Percentiles rank a stretch among this genome's conserved stretches.
Evolutionary conservation across 2,797 vertebrate species (phyloP).

Genomic region (Oryzias dopingdopingensis): DNA sequence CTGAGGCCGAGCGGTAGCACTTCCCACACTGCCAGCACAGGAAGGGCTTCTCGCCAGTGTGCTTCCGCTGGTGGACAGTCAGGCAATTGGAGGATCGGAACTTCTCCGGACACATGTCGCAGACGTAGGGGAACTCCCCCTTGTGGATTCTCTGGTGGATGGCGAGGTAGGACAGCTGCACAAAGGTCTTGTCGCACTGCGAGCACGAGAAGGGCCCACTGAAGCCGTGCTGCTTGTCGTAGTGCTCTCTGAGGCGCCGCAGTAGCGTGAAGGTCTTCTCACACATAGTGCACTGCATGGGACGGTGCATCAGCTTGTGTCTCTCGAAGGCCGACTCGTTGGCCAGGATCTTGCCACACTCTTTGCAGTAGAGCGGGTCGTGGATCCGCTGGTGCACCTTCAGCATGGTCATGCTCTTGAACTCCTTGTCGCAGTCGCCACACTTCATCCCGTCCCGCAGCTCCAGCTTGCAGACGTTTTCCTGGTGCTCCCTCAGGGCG

Average conservation of each 20-base stretch:
- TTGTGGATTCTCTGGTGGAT: constrained; percentile 75
- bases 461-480: constrained; percentile 61
- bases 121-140: constrained; percentile 70
- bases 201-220: constrained; percentile 63
- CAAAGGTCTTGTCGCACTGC: constrained; percentile 68
- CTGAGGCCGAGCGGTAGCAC: constrained; percentile 72
- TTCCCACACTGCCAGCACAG: constrained; percentile 77
- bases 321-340: constrained; percentile 64
- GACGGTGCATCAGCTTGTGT: constrained; percentile 75
- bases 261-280: constrained; percentile 69
- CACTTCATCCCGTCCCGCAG: constrained; percentile 59
- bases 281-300: constrained; percentile 73
- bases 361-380: constrained; percentile 74
- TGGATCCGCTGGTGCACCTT: constrained; percentile 75
- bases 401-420: constrained; percentile 71
- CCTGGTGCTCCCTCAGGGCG: constrained; percentile 67
- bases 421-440: constrained; percentile 66
- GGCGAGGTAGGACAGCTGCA: constrained; percentile 73
- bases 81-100: constrained; percentile 74
- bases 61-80: constrained; percentile 71
- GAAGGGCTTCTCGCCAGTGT: constrained; percentile 76
- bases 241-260: constrained; percentile 70
- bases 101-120: constrained; percentile 64
- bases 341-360: constrained; percentile 73
- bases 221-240: constrained; percentile 73